Conservation (phyloP, 2,888 invertebrate species). For the Ectropis crepuscularia region DNA sequence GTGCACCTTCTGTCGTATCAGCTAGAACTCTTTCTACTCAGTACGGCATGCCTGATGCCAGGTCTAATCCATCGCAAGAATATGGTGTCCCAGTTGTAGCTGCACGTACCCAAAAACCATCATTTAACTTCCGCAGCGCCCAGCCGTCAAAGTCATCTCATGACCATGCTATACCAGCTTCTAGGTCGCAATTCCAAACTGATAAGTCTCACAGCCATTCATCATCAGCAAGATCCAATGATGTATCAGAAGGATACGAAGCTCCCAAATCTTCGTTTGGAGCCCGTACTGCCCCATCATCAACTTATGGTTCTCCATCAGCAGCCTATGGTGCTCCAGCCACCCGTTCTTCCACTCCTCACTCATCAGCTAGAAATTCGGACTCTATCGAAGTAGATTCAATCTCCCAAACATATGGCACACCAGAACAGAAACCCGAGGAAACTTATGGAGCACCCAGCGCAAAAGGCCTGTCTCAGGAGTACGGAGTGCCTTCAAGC, state of each 20-base stretch:
- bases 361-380: constrained; percentile 1
- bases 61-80: constrained; percentile 48
- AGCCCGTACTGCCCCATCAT: constrained; percentile 7
- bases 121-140: constrained; percentile 3
- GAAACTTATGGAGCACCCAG: constrained; percentile 12
- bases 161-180: neutral
- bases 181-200: constrained; percentile 3
- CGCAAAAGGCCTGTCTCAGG: constrained; percentile 56
- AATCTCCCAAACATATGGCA: constrained; percentile 9
- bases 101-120: constrained; percentile 7
- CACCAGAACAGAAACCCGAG: neutral
- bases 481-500: constrained; percentile 75
- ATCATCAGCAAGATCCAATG: constrained; percentile 3
- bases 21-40: constrained; percentile 31
- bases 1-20: constrained; percentile 28
- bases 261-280: constrained; percentile 1
- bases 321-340: neutral
- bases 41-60: constrained; percentile 28
- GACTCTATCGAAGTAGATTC: constrained; percentile 2
- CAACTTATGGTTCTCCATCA: neutral
- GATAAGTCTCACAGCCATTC: constrained; percentile 4
- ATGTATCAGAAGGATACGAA: constrained; percentile 1
- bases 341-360: neutral
- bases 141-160: constrained; percentile 1
- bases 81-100: constrained; percentile 54